Percentiles rank a stretch among this genome's conserved stretches.
phyloP scores from a whole-genome alignment of 2,797 vertebrate species.

The Heteromormyrus szaboi region DNA sequence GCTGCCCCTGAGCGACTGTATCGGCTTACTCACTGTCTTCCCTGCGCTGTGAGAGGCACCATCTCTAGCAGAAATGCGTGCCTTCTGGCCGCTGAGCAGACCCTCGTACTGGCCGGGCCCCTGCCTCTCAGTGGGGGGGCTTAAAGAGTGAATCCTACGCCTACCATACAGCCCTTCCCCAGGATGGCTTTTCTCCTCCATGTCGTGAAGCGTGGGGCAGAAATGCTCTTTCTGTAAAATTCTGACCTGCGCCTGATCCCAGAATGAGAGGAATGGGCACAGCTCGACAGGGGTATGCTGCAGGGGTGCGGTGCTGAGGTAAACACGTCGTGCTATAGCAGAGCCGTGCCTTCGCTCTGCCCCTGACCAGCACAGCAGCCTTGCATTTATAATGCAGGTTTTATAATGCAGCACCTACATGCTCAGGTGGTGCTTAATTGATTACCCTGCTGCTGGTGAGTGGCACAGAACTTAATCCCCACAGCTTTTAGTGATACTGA shows the following conservation, averaged over 20 bases:
- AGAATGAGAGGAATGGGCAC: not conserved
- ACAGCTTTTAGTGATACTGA: not conserved
- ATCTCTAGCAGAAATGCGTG: not conserved
- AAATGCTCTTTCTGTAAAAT: not conserved
- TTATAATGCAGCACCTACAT: not conserved
- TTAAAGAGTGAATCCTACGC: slow-evolving; percentile 25
- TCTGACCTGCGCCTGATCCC: not conserved
- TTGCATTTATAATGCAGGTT: not conserved
- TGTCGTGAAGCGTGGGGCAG: not conserved
- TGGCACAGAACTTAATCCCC: not conserved
- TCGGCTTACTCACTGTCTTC: not conserved
- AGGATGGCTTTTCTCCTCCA: not conserved
- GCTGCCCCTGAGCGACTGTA: not conserved
- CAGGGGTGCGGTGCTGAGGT: not conserved
- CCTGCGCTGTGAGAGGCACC: not conserved
- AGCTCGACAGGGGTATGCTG: not conserved
- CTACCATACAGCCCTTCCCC: not conserved
- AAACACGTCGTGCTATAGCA: not conserved
- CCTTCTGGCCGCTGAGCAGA: not conserved
- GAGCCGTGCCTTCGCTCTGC: not conserved
- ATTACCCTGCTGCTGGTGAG: not conserved
- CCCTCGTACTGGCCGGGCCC: not conserved
- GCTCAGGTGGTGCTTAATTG: not conserved
- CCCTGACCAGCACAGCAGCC: not conserved
- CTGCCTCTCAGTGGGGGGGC: slow-evolving; percentile 22